Conservation (phyloP, 2,888 invertebrate species). For the Monoplex corrugatus region DNA sequence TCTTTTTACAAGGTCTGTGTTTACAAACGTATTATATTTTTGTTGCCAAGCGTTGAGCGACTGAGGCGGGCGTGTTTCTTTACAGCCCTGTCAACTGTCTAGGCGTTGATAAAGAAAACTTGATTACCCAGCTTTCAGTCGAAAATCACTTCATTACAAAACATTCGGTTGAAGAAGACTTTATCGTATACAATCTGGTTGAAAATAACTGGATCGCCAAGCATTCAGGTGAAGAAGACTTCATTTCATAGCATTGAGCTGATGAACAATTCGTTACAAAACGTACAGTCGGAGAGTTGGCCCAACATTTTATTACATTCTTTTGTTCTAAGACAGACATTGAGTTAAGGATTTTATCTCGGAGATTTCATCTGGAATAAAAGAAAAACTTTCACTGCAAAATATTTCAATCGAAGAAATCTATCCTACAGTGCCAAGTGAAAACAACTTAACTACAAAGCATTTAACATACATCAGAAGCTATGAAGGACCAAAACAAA, state of each 20-base stretch:
- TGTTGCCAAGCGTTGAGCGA: neutral
- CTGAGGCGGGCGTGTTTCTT: too few species aligned
- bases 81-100: neutral
- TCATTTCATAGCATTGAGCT: neutral
- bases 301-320: too few species aligned
- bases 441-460: neutral
- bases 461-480: neutral
- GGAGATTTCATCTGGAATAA: too few species aligned
- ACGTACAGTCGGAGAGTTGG: too few species aligned
- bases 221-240: neutral
- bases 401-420: too few species aligned
- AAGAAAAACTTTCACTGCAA: too few species aligned
- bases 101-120: neutral
- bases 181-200: too few species aligned
- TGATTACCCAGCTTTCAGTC: neutral
- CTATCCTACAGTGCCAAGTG: neutral
- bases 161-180: too few species aligned
- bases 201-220: neutral
- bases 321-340: too few species aligned
- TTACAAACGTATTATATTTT: neutral
- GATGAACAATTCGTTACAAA: too few species aligned
- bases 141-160: neutral
- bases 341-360: too few species aligned
- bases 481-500: neutral
- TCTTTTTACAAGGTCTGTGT: neutral